A percentile compares a stretch with the other conserved stretches of the same genome.
Conservation (phyloP, 2,888 invertebrate genomes). For the Adelphocoris suturalis region DNA sequence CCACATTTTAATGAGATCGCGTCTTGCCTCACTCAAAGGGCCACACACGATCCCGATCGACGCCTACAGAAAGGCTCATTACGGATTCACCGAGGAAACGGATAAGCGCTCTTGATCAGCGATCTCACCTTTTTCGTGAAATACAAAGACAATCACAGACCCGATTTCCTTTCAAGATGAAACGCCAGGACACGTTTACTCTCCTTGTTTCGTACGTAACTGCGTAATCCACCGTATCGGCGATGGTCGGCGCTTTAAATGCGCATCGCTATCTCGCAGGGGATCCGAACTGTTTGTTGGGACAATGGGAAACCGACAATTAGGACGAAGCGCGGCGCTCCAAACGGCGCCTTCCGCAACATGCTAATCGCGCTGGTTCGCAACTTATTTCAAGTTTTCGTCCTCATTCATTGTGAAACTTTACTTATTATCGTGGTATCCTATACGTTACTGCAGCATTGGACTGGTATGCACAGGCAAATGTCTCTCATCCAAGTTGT, state of each 20-base stretch:
- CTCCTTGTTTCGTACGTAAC: background rate
- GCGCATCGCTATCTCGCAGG: background rate
- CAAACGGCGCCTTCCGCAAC: background rate
- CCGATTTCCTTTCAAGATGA: too few species aligned
- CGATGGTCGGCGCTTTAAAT: background rate
- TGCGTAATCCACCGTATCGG: background rate
- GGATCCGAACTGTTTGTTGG: background rate
- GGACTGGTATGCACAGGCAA: too few species aligned
- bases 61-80: background rate
- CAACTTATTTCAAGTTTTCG: background rate
- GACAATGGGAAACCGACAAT: slow-evolving; percentile 31
- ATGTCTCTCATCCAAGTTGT: too few species aligned
- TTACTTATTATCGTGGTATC: too few species aligned
- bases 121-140: background rate
- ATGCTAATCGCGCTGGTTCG: background rate
- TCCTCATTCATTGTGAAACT: too few species aligned
- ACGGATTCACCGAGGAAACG: background rate
- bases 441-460: too few species aligned
- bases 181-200: background rate
- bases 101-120: background rate
- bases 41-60: background rate
- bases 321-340: slow-evolving; percentile 10
- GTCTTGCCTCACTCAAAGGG: too few species aligned
- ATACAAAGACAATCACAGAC: too few species aligned
- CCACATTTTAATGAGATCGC: too few species aligned